Percentiles rank a stretch among this genome's conserved stretches.
Conservation (phyloP, 2,113 vertebrate species). For the Aix galericulata region DNA sequence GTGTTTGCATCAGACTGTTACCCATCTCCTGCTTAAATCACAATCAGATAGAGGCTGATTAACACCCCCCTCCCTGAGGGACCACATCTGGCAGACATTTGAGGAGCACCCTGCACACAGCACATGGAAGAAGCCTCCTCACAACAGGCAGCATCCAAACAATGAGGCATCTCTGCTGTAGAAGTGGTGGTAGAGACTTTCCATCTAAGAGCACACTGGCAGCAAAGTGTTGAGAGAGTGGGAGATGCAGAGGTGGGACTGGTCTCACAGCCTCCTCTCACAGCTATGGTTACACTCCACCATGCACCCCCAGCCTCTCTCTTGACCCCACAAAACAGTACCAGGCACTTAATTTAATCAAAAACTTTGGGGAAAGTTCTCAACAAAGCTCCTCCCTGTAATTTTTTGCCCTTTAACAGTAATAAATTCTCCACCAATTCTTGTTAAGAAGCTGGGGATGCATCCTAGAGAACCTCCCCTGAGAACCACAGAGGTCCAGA, state of each 20-base stretch:
- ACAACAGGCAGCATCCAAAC: background rate
- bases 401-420: background rate
- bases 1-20: background rate
- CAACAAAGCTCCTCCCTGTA: background rate
- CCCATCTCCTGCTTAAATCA: background rate
- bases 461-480: background rate
- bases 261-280: background rate
- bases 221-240: background rate
- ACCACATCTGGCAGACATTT: background rate
- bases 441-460: background rate
- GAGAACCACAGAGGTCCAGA: background rate
- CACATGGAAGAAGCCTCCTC: rapidly evolving
- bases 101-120: background rate
- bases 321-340: background rate
- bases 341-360: background rate
- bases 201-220: background rate
- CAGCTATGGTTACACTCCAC: background rate
- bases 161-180: background rate
- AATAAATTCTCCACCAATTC: background rate
- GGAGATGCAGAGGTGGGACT: background rate
- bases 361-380: background rate
- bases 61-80: background rate
- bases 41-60: background rate
- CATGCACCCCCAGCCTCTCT: background rate
- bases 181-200: background rate